These are phyloP conservation scores for Lepus townsendii DNA, from an alignment of 2,797 vertebrate species.

Conservation along the genomic window DNA sequence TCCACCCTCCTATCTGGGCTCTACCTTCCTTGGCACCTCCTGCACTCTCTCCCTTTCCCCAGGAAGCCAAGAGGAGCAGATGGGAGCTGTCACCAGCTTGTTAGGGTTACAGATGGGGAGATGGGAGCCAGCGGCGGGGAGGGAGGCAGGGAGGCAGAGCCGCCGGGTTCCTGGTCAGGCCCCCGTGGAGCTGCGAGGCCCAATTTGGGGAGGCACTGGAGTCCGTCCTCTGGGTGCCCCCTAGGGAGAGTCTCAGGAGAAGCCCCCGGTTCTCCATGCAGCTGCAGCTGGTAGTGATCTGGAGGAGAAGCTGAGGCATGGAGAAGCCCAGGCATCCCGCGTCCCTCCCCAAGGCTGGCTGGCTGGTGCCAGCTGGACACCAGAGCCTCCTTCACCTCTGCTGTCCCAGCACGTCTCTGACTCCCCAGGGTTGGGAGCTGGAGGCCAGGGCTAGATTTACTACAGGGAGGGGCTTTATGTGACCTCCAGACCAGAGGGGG, in stretches of 20 bases:
- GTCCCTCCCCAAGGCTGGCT: background rate
- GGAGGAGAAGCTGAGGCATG: background rate
- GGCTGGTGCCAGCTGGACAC: background rate
- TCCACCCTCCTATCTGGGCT: background rate
- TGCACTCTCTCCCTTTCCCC: background rate
- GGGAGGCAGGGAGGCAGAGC: background rate
- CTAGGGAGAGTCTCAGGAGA: background rate
- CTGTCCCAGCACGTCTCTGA: no score
- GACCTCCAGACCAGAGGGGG: background rate
- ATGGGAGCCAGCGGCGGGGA: background rate
- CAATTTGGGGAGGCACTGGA: background rate
- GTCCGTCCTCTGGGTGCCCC: background rate
- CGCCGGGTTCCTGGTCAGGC: background rate
- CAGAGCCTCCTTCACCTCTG: background rate
- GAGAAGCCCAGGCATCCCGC: background rate
- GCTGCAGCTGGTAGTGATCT: background rate
- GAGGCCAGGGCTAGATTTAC: background rate
- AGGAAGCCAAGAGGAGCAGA: conserved; percentile 63
- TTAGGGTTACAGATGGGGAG: conserved; percentile 65
- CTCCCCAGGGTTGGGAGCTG: background rate
- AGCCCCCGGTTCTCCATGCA: background rate
- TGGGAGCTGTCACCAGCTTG: conserved; percentile 35
- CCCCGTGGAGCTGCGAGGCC: background rate
- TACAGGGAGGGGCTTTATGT: background rate
- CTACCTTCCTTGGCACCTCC: background rate